phyloP scores from a whole-genome alignment of 1,140 invertebrate species.

The Watersipora subatra region DNA sequence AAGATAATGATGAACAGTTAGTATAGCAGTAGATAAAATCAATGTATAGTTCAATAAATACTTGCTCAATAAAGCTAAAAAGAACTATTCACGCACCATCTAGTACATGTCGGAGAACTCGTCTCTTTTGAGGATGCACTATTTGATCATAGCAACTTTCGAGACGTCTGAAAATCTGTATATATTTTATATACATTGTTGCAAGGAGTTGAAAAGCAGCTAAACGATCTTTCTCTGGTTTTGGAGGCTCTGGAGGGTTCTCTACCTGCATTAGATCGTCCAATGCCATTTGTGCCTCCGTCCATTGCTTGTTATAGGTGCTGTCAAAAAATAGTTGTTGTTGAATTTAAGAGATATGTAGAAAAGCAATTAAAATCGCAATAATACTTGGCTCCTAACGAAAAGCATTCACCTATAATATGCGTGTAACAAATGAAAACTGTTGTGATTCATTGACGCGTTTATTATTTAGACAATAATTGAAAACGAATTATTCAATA shows the following conservation, averaged over 20 bases:
- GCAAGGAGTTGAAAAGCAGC: slow-evolving; percentile 39
- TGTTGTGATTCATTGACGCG: too few relatives aligned
- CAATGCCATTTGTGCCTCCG: slow-evolving; percentile 35
- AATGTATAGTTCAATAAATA: too few relatives aligned
- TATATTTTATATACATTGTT: slow-evolving; percentile 60
- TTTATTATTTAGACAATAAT: too few relatives aligned
- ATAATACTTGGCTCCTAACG: background rate
- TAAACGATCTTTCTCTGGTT: slow-evolving; percentile 37
- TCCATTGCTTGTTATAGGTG: slow-evolving; percentile 40
- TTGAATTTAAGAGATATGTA: too few relatives aligned
- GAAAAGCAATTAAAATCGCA: background rate
- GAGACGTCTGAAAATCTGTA: slow-evolving; percentile 58
- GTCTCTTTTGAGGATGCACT: slow-evolving; percentile 77
- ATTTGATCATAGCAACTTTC: slow-evolving; percentile 75
- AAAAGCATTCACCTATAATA: too few relatives aligned
- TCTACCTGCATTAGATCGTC: slow-evolving; percentile 36
- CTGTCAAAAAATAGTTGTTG: slow-evolving; percentile 18
- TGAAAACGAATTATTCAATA: too few relatives aligned
- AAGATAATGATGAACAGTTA: too few relatives aligned
- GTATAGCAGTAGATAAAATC: too few relatives aligned
- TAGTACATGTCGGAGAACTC: slow-evolving; percentile 60
- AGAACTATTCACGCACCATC: slow-evolving; percentile 45
- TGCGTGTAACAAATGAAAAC: too few relatives aligned
- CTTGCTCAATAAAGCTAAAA: too few relatives aligned
- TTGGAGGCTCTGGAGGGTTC: slow-evolving; percentile 32